Percentiles rank a stretch among this genome's conserved stretches.
Conservation (phyloP, 2,888 invertebrate genomes). For the Imbricaverruca yamaguchii region DNA sequence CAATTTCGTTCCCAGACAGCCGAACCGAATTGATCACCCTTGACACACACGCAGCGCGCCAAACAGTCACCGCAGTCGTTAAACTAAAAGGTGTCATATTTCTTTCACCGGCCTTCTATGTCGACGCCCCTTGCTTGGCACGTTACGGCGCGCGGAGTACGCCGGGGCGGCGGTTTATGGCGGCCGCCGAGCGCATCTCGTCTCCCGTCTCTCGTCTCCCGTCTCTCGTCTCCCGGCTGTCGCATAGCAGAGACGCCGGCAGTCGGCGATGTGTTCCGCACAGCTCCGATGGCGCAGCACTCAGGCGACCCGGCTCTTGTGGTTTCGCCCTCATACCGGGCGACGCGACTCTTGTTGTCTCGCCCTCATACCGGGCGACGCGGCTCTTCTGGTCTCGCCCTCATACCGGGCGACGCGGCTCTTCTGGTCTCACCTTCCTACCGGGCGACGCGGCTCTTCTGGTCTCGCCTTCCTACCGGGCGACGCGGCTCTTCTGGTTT, state of each 20-base stretch:
- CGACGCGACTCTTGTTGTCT: too few species aligned
- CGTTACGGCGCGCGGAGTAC: background rate
- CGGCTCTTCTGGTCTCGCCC: too few species aligned
- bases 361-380: too few species aligned
- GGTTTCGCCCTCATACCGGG: too few species aligned
- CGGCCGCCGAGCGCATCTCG: background rate
- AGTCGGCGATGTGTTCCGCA: too few species aligned
- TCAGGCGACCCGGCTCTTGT: too few species aligned
- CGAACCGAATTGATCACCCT: background rate
- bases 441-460: too few species aligned
- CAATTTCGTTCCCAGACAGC: background rate
- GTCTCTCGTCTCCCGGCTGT: background rate
- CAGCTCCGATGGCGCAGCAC: too few species aligned
- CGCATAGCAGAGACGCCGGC: background rate
- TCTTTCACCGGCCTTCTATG: background rate
- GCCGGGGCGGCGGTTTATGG: background rate
- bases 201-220: background rate
- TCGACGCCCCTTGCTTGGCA: background rate
- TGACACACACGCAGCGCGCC: background rate
- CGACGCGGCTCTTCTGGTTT: too few species aligned
- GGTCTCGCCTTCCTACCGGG: too few species aligned
- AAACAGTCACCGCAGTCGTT: background rate
- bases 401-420: too few species aligned
- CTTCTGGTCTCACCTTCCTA: too few species aligned
- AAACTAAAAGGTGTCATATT: background rate